phyloP scores from a whole-genome alignment of 2,113 vertebrate genomes.

The Nothobranchius kuhntae region DNA sequence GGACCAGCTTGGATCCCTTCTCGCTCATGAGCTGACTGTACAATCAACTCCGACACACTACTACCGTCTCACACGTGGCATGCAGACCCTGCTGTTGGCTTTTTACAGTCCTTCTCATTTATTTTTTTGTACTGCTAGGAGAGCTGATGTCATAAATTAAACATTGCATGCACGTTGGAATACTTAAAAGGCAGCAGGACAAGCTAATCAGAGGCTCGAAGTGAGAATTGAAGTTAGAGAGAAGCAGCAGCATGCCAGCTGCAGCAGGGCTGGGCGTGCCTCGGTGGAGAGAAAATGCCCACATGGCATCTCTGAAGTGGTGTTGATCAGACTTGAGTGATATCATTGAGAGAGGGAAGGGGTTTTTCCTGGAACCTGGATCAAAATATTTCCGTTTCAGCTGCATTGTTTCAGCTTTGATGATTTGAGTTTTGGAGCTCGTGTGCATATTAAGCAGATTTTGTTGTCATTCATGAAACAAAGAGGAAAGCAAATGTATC shows the following conservation, averaged over 20 bases:
- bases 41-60: constrained; percentile 15
- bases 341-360: constrained; percentile 17
- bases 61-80: constrained; percentile 59
- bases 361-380: constrained; percentile 39
- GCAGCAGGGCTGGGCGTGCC: constrained; percentile 18
- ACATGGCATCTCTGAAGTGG: constrained; percentile 31
- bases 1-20: constrained; percentile 31
- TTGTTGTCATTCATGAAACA: constrained; percentile 14
- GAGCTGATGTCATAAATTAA: constrained; percentile 70
- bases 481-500: not conserved
- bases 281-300: constrained; percentile 20
- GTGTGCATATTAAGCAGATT: not conserved
- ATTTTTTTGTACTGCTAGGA: constrained; percentile 40
- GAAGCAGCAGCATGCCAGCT: constrained; percentile 27
- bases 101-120: constrained; percentile 39
- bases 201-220: constrained; percentile 55
- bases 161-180: constrained; percentile 62
- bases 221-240: constrained; percentile 20
- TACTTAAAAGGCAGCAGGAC: constrained; percentile 59
- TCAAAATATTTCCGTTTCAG: constrained; percentile 28
- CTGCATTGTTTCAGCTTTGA: constrained; percentile 37
- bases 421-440: constrained; percentile 17
- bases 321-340: constrained; percentile 8
- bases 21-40: constrained; percentile 32
- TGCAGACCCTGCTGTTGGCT: constrained; percentile 51